Evolutionary conservation across 2,797 vertebrate species (phyloP), one percentile per base, ranked within the genome.

Genomic region (Melanotaenia pygmaea): DNA sequence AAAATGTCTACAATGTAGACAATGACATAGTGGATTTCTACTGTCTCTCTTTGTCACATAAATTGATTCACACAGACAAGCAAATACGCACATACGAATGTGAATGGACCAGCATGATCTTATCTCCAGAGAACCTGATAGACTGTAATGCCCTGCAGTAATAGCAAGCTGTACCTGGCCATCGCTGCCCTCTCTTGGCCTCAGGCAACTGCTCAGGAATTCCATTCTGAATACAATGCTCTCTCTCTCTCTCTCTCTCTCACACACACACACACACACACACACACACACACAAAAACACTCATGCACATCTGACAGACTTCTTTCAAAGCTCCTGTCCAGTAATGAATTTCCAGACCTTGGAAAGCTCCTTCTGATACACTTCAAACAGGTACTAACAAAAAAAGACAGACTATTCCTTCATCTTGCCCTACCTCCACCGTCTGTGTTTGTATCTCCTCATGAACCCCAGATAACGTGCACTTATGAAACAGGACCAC

Each of bases 131-230:
- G 94, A 92, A 90, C 89, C 92, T 92, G 86, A 87, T 91, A 80
- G 90, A 92, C 88, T 87, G 87, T 91, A 87, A 90, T 93, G 91
- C 92, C 93, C 93, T 92, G 91, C 92, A 92, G 93, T 90, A 89
- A 93, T 85, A 85, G 86, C 90, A 89, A 80, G 89, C 87, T 88
- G 83, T 94, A 94, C 91, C 89, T 93, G 91, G 83, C 84, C 90
- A 81, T 92, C 87, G 88, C 92, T 92, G 89, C 85, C 87, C 91
- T 88, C 85, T 88, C 89, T 79, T 93, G 83, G 91, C 95, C 94
- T 92, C 84, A n/a, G 94, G 95, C 95, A 89, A 92, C 93, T 94
- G 89, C 93, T 95, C 94, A 94, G 84, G 91, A 91, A 95, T 95
- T 94, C 94, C 88, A 82, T 86, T 91, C 91, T 91, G 93, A 92